phyloP scores from a whole-genome alignment of 2,888 invertebrate genomes.

The Esperia sulphurella region DNA sequence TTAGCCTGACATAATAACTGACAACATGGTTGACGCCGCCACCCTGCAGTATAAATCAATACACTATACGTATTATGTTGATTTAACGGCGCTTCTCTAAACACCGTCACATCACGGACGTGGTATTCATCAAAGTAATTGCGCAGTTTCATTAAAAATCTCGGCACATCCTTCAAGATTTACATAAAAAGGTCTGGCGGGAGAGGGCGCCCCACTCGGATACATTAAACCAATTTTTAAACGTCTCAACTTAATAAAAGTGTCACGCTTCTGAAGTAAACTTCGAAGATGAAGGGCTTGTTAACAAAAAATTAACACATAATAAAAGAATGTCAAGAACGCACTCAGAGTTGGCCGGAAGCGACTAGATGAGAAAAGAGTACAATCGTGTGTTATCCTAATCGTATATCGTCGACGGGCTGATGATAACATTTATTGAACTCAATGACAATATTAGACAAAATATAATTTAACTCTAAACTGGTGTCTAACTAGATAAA shows the following conservation, averaged over 20 bases:
- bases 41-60: slow-evolving; percentile 31
- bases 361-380: too few species aligned
- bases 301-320: not conserved
- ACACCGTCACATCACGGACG: slow-evolving; percentile 48
- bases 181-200: slow-evolving; percentile 68
- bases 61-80: slow-evolving; percentile 40
- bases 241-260: slow-evolving; percentile 41
- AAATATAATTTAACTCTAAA: too few species aligned
- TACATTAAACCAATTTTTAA: slow-evolving; percentile 59
- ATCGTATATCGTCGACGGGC: too few species aligned
- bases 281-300: slow-evolving; percentile 18
- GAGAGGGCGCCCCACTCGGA: slow-evolving; percentile 29
- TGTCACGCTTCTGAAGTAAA: slow-evolving; percentile 37
- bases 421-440: too few species aligned
- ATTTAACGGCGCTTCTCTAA: slow-evolving; percentile 28
- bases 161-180: slow-evolving; percentile 70
- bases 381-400: too few species aligned
- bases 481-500: too few species aligned
- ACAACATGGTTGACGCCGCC: too few species aligned
- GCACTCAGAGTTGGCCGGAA: too few species aligned
- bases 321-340: not conserved
- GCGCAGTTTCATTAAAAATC: slow-evolving; percentile 70
- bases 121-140: slow-evolving; percentile 68
- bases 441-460: too few species aligned
- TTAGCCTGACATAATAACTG: too few species aligned